Evolutionary conservation across 1,140 invertebrate genomes (phyloP).

Genomic region (Lerema accius): DNA sequence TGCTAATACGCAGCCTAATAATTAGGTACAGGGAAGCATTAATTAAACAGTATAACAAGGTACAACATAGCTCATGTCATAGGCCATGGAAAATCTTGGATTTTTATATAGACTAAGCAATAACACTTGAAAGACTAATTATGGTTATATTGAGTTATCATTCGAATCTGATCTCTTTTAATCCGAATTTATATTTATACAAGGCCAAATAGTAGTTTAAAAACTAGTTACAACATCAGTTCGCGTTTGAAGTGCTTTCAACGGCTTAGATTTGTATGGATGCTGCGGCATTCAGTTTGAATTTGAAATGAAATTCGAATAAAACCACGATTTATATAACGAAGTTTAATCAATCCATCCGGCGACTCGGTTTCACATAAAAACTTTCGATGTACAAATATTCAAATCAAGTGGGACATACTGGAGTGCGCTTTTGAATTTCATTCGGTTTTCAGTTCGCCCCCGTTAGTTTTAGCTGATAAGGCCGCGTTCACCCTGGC

Average conservation of each 20-base stretch:
- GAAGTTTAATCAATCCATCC: constrained; percentile 37
- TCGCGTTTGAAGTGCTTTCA: not conserved
- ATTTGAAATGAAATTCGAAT: constrained; percentile 13
- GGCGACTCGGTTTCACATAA: constrained; percentile 27
- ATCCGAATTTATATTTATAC: too few relatives aligned
- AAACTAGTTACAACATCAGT: not conserved
- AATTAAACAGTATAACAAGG: too few relatives aligned
- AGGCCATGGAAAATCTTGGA: too few relatives aligned
- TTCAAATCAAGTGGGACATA: constrained; percentile 51
- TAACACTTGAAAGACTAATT: too few relatives aligned
- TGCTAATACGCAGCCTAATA: too few relatives aligned
- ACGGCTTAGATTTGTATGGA: not conserved
- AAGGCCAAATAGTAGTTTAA: too few relatives aligned
- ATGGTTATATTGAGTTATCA: too few relatives aligned
- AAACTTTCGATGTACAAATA: constrained; percentile 49
- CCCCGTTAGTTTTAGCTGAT: constrained; percentile 26
- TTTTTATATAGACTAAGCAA: too few relatives aligned
- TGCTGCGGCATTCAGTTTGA: not conserved
- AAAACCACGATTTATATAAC: constrained; percentile 36
- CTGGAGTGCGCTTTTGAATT: constrained; percentile 53
- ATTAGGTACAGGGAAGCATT: too few relatives aligned
- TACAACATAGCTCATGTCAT: too few relatives aligned
- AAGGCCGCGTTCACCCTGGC: constrained; percentile 10
- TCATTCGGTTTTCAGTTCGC: constrained; percentile 47
- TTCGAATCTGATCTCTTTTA: too few relatives aligned